Conservation (phyloP, 2,797 vertebrate species). For the Anabas testudineus region DNA sequence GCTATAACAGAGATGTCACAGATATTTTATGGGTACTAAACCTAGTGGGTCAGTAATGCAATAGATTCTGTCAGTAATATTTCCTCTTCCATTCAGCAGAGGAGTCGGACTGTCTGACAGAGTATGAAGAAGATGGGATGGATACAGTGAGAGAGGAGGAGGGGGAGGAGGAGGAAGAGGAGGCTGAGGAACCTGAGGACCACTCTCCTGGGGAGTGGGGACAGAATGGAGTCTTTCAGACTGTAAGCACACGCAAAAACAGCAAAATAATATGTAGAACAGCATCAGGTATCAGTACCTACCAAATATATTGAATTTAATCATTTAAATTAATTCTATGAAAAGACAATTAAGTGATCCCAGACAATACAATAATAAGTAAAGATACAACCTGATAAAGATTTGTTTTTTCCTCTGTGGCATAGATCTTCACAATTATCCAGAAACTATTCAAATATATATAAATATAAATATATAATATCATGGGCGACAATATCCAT, state of each 20-base stretch:
- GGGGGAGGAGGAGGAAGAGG: conserved; percentile 86
- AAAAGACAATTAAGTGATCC: neutral
- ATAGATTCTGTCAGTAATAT: conserved; percentile 45
- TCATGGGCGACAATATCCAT: too few species aligned
- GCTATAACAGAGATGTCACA: conserved; percentile 15
- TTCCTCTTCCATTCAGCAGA: conserved; percentile 77
- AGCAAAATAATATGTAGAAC: neutral
- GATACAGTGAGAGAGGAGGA: conserved; percentile 88
- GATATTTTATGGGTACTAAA: conserved; percentile 44
- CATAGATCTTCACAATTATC: too few species aligned
- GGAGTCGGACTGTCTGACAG: conserved; percentile 93
- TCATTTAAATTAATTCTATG: neutral
- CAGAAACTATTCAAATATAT: too few species aligned
- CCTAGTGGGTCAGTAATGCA: conserved; percentile 5
- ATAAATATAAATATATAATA: too few species aligned
- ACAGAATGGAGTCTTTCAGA: conserved; percentile 82
- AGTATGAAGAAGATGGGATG: conserved; percentile 92
- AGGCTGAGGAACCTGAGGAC: conserved; percentile 84
- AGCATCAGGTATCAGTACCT: neutral
- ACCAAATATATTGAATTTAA: neutral
- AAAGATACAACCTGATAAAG: too few species aligned
- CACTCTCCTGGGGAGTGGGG: conserved; percentile 83
- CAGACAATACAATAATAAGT: too few species aligned
- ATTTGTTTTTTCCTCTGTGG: too few species aligned
- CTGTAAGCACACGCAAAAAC: conserved; percentile 72